phyloP scores from a whole-genome alignment of 2,888 invertebrate species.

The Petrophora chlorosata region DNA sequence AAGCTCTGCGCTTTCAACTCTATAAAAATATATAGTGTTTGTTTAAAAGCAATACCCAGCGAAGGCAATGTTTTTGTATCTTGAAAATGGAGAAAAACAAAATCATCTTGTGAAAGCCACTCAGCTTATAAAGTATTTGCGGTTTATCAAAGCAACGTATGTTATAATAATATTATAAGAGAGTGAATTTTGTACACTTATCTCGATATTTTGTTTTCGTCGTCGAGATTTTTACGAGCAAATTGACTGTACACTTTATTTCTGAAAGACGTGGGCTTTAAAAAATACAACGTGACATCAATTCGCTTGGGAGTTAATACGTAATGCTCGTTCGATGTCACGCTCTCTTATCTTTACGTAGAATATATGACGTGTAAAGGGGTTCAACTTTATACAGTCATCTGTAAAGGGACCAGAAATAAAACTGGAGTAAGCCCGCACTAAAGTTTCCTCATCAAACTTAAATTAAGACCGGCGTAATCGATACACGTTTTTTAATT shows the following conservation, averaged over 20 bases:
- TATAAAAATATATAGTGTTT: slow-evolving; percentile 29
- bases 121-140: slow-evolving; percentile 30
- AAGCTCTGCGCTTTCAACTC: background rate
- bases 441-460: slow-evolving; percentile 40
- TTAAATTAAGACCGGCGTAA: slow-evolving; percentile 46
- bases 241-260: slow-evolving; percentile 17
- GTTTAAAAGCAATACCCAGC: slow-evolving; percentile 12
- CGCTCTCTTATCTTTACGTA: slow-evolving; percentile 21
- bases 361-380: slow-evolving; percentile 19
- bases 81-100: slow-evolving; percentile 27
- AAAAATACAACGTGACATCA: slow-evolving; percentile 23
- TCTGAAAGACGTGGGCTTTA: slow-evolving; percentile 13
- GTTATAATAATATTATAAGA: slow-evolving; percentile 1
- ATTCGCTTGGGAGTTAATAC: slow-evolving; percentile 24
- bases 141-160: slow-evolving; percentile 31
- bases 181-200: slow-evolving; percentile 23
- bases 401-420: slow-evolving; percentile 24
- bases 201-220: slow-evolving; percentile 23
- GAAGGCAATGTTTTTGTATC: slow-evolving; percentile 21
- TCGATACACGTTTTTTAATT: slow-evolving; percentile 71
- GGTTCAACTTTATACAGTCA: slow-evolving; percentile 18
- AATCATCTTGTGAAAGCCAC: slow-evolving; percentile 19
- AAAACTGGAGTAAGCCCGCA: slow-evolving; percentile 27
- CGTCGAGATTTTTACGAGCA: slow-evolving; percentile 16
- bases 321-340: slow-evolving; percentile 28